Base-by-base conservation (phyloP, 2,888 invertebrate genomes). In the Caenorhabditis doughertyi region DNA sequence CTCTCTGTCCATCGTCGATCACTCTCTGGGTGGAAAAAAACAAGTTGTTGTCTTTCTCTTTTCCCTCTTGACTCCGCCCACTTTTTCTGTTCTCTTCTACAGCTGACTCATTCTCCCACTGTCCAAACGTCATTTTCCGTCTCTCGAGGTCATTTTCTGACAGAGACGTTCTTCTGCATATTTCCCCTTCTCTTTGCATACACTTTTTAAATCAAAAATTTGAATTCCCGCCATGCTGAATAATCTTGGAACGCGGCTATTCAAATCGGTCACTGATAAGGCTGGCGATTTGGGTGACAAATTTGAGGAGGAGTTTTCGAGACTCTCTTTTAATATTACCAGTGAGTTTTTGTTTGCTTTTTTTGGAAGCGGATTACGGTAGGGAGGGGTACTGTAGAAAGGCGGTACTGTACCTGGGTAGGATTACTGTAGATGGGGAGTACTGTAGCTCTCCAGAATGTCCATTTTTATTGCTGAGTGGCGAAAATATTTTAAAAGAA, bases 281-380 rank as follows among this genome's bases (percentile, higher is more conserved):
- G 88, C 88, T 23, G 88, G 88, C 11, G 87, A 87, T 53, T 68
- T 88, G n/a, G 88, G 88, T 2, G 88, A 87, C 21, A 85, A 84
- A 42, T 88, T 88, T 68, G 88, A 87, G 58, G 84, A 77, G 23
- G 87, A 88, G 51, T 88, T 88, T 79, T 71, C 83, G 1, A 16
- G 79, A 9, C 80, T 88, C 9, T 81, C 87, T 1, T 71, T 73
- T 25, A 88, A 88, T 68, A 85, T 88, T 56, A 88, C 88, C 5
- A 74, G 88, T 88, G 27, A 25, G 79, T 79, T 23, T 16, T 25
- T 23, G 21, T 55, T 39, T n/a, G n/a, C n/a, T 55, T 68, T 39
- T 18, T 8, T 42, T 39, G 18, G 18, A 47, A 47, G 18, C n/a
- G 5, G 9, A 35, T 35, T 5, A 35, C 35, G 35, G 35, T 7